Evolutionary conservation across 2,888 invertebrate genomes (phyloP), one percentile per base, ranked within the genome.

Genomic region (Agonopterix heracliana): DNA sequence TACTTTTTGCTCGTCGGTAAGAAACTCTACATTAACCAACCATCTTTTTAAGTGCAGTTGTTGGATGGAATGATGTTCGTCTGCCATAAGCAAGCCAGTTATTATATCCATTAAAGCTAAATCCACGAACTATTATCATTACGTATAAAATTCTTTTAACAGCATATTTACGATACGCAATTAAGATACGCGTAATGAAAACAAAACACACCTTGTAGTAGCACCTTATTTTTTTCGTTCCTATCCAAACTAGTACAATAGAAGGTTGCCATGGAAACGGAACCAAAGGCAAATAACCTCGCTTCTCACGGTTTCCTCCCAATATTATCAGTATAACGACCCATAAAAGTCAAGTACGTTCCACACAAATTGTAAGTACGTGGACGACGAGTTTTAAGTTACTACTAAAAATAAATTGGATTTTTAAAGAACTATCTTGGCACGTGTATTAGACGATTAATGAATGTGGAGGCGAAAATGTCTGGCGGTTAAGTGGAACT

Each of bases 301-400:
- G 53, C 56, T 57, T 60, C 64, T 61, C 64, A 58, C 62, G 60
- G 62, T 59, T 59, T 57, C 58, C 68, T 64, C 67, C 72, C 73
- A 76, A 78, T 79, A 70, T 63, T 64, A 77, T 76, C 72, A 75
- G 65, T 62, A 66, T 74, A 79, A 78, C 73, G 72, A 71, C 69
- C 75, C 68, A 79, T 81, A 78, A 81, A 78, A 76, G 60, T 71
- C 74, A 70, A 78, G 76, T 72, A 63, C 70, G 68, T 64, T 64
- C 71, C 68, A 68, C 68, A 78, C 70, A 68, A 71, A 68, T 67
- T 66, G 61, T 65, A 38, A n/a, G 55, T 59, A 65, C 64, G 63
- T 64, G 65, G 10, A 26, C 17, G 17, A 17, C 26, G 26, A 45
- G 43, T 36, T 43, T 54, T 60, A 58, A 61, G 61, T 65, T 67